These are phyloP conservation scores for Eulacestoma nigropectus DNA, from an alignment of 2,113 vertebrate species.

Conservation along the genomic window DNA sequence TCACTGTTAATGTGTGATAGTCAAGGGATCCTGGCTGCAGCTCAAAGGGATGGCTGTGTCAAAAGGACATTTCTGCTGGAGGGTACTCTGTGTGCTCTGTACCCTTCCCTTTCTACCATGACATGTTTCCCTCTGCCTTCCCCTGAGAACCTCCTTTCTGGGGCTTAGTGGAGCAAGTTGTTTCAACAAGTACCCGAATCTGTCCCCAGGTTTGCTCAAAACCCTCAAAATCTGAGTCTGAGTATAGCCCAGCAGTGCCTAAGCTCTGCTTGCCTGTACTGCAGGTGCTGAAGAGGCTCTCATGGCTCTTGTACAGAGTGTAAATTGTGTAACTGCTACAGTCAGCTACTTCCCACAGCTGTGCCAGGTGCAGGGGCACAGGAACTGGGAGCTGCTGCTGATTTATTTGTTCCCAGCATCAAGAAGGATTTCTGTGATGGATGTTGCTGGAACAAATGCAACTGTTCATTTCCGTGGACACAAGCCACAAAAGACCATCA, in stretches of 20 bases:
- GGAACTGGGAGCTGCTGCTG: not conserved
- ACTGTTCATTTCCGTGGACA: not conserved
- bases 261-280: not conserved
- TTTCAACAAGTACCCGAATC: not conserved
- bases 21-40: not conserved
- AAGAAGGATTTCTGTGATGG: not conserved
- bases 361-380: not conserved
- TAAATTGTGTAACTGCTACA: rapidly evolving
- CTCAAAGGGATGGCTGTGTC: not conserved
- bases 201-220: not conserved
- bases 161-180: not conserved
- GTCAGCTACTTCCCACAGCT: not conserved
- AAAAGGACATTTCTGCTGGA: not conserved
- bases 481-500: not conserved
- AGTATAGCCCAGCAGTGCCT: not conserved
- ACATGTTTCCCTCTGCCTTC: not conserved
- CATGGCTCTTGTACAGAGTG: not conserved
- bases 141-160: not conserved
- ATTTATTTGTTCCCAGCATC: not conserved
- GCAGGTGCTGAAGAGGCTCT: not conserved
- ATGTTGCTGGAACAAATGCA: not conserved
- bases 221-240: not conserved
- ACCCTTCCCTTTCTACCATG: not conserved
- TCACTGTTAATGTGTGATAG: rapidly evolving
- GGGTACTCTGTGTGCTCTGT: not conserved